A percentile compares a stretch with the other conserved stretches of the same genome.
These are phyloP conservation scores for Acanthurus leucopareius DNA, from an alignment of 2,797 vertebrate species.

Conservation along the genomic window DNA sequence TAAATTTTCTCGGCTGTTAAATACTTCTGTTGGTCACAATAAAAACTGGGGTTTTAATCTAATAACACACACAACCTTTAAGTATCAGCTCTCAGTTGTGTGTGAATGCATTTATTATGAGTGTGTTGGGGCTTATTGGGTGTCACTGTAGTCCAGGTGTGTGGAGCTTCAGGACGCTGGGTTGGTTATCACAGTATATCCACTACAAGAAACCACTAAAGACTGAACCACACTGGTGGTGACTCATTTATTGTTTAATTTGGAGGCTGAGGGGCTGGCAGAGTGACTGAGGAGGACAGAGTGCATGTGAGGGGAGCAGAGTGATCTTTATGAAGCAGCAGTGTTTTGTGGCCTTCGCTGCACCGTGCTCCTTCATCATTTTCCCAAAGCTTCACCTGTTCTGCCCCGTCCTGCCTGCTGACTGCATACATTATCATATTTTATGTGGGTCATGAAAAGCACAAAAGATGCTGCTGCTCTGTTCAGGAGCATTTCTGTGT, in stretches of 20 bases:
- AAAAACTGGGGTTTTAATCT: too few species aligned
- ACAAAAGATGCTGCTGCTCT: conserved; percentile 46
- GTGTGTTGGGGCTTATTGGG: too few species aligned
- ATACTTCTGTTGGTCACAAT: too few species aligned
- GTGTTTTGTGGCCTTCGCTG: conserved; percentile 57
- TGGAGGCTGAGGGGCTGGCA: conserved; percentile 47
- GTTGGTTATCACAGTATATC: too few species aligned
- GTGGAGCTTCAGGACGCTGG: too few species aligned
- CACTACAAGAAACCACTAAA: too few species aligned
- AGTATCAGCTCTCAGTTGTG: too few species aligned
- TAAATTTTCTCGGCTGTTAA: too few species aligned
- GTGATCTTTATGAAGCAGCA: conserved; percentile 48
- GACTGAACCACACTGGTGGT: conserved; percentile 23
- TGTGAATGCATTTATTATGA: too few species aligned
- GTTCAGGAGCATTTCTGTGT: conserved; percentile 45
- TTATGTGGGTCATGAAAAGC: conserved; percentile 72
- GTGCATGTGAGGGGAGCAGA: conserved; percentile 56
- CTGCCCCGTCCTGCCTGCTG: conserved; percentile 73
- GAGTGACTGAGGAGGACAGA: conserved; percentile 56
- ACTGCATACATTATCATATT: conserved; percentile 81
- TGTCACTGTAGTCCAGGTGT: too few species aligned
- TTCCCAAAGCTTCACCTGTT: conserved; percentile 75
- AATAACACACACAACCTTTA: too few species aligned
- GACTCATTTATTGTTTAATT: conserved; percentile 71
- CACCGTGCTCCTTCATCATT: conserved; percentile 69